A percentile compares a stretch with the other conserved stretches of the same genome.
These are phyloP conservation scores for Tetragnatha montana DNA, from an alignment of 2,888 invertebrate species.

Conservation along the genomic window DNA sequence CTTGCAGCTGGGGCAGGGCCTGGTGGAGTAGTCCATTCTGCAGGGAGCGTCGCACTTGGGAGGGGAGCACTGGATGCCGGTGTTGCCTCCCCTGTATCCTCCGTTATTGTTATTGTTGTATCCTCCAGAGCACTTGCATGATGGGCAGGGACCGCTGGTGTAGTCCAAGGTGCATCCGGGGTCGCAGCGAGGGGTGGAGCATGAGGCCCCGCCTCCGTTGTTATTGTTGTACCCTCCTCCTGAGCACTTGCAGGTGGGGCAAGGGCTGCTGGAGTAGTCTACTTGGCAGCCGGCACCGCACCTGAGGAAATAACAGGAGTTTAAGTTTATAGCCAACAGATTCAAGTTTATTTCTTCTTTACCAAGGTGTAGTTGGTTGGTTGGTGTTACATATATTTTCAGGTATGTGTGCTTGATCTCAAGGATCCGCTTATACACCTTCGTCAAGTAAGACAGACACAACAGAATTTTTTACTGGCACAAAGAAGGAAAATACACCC, in stretches of 20 bases:
- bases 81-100: background rate
- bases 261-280: slow-evolving; percentile 25
- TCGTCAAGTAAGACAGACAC: too few relatives aligned
- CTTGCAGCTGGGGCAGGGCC: slow-evolving; percentile 40
- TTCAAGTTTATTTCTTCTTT: too few relatives aligned
- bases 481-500: too few relatives aligned
- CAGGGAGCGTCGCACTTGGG: slow-evolving; percentile 28
- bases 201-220: background rate
- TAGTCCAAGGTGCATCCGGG: slow-evolving; percentile 37
- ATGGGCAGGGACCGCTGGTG: slow-evolving; percentile 30
- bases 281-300: slow-evolving; percentile 25
- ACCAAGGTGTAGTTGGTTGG: too few relatives aligned
- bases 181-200: slow-evolving; percentile 34
- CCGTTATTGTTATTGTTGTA: too few relatives aligned
- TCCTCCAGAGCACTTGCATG: slow-evolving; percentile 28
- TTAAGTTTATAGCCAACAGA: too few relatives aligned
- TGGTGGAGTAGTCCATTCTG: slow-evolving; percentile 30
- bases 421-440: too few relatives aligned
- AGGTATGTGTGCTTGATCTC: too few relatives aligned
- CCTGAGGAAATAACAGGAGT: too few relatives aligned
- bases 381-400: too few relatives aligned
- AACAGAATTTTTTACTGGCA: too few relatives aligned
- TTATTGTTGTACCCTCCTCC: background rate
- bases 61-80: slow-evolving; percentile 34
- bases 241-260: slow-evolving; percentile 38